Base-by-base conservation (phyloP, 2,113 vertebrate species). In the Ptychochromis oligacanthus region DNA sequence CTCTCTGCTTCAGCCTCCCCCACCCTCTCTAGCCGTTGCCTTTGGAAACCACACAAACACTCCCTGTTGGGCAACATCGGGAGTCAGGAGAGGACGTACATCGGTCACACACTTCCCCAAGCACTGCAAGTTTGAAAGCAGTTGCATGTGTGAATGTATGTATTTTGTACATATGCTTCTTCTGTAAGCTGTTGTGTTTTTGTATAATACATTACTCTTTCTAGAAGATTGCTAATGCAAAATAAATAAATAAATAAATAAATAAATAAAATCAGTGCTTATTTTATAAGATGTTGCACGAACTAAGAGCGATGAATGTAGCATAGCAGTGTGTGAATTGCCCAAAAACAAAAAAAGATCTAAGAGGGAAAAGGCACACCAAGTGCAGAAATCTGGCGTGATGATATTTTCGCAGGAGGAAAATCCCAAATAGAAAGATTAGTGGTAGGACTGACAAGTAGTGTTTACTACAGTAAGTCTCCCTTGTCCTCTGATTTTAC, bases 41-140 rank as follows among this genome's bases (percentile, higher is more conserved):
- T 80, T 58, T 91, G 93, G 95, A 94, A 91, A 95, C 95, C 92
- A 95, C 94, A 94, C 93, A 96, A 96, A 96, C 94, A 96, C 92
- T 95, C 93, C 93, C 93, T 94, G 91, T 94, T 96, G 94, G 95
- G 95, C 94, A 96, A 94, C 92, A 93, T 91, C 79, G 89, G 91
- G 90, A 95, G 93, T 93, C 93, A 95, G 89, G 83, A 93, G 93
- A 95, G 92, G 94, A 96, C 93, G 89, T 90, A 93, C 91, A 88
- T 83, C 83, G 88, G 92, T 95, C 88, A 91, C 93, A 92, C 87
- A 93, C 87, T 90, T 87, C 90, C 79, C 87, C 52, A 80, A 80
- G 82, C 64, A 56, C 59, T 49, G 4, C 26, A 58, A 84, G 52
- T 86, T 83, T 74, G 24, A 84, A 85, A 83, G 89, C 64, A 59